Evolutionary conservation across 1,140 invertebrate species (phyloP).

Genomic region (Drosophila mojavensis): DNA sequence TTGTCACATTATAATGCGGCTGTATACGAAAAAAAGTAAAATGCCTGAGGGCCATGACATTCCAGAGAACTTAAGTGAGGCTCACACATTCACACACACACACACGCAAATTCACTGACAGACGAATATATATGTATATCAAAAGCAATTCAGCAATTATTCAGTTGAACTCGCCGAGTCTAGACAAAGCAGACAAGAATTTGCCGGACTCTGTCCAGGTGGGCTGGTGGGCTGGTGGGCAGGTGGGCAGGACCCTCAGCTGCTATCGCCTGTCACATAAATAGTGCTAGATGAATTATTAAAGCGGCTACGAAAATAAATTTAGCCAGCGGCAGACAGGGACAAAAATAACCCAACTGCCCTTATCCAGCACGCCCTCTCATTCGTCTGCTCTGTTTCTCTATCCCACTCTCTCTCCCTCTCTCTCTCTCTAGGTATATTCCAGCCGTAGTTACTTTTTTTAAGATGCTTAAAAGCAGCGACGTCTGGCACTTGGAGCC

Average conservation of each 20-base stretch:
- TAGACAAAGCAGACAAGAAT: constrained; percentile 25
- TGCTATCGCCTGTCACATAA: constrained; percentile 76
- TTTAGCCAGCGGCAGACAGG: constrained; percentile 41
- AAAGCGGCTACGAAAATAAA: constrained; percentile 58
- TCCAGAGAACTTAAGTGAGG: neutral
- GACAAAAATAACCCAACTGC: neutral
- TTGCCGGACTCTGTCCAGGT: constrained; percentile 26
- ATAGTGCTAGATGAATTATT: constrained; percentile 71
- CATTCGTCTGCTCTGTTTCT: neutral
- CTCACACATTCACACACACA: neutral
- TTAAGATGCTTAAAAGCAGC: constrained; percentile 77
- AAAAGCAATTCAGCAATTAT: constrained; percentile 38
- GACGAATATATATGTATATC: too few relatives aligned
- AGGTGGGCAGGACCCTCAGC: constrained; percentile 34
- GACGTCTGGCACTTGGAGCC: constrained; percentile 48
- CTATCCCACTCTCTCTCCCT: neutral
- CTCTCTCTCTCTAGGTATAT: neutral
- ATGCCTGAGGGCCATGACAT: neutral
- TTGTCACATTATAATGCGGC: neutral
- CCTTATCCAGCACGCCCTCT: neutral
- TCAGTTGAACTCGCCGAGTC: constrained; percentile 35
- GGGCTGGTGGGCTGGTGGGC: neutral
- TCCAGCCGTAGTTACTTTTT: constrained; percentile 41
- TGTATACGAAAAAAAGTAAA: neutral
- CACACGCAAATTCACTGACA: too few relatives aligned